Base-by-base conservation (phyloP, 2,113 vertebrate genomes). In the Nothobranchius furzeri region DNA sequence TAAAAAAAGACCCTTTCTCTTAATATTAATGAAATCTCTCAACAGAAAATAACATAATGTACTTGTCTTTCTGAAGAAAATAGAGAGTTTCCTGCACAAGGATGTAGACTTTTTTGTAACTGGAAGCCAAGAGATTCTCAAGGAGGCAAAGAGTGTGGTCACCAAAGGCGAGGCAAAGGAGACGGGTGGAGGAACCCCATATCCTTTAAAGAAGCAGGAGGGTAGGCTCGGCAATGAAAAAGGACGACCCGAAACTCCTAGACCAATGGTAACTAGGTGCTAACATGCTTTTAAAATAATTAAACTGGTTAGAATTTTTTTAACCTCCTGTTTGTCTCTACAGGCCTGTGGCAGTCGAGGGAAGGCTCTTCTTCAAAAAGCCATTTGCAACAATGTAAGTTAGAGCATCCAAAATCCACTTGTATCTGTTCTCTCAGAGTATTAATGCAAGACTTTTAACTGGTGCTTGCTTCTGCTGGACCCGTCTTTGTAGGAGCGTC, bases 21-120 rank as follows among this genome's bases (percentile, higher is more conserved):
- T 51, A 9, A 9, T 13, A 11, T 53, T 15, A 52, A 53, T 30
- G 3, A 52, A 24, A 17, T 59, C 43, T 35, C 2, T 55, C 6
- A 20, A 9, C 54, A 60, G 12, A 69, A 55, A 58, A 4, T 40
- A 3, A 15, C 11, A 5, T 42, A 24, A 1, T 60, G 1, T 42
- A 50, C 20, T 49, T 48, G 6, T 24, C 2, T 1, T 37, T 60
- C 11, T 82, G 37, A 86, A 95, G 94, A 92, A 85, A 24, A 91
- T 94, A 0, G 96, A 98, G 83, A 94, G 94, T 84, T 97, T 97
- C 81, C 91, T 98, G 17, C 95, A 96, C 84, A 95, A 93, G 84
- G 95, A 97, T 81, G 90, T 97, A 54, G 94, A 73, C 69, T 95
- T 91, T 0, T 89, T 98, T 48, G 91, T 97, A 72, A 95, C 95